Evolutionary conservation across 2,888 invertebrate species (phyloP), one percentile per base, ranked within the genome.

Genomic region (Parasteatoda lunata): DNA sequence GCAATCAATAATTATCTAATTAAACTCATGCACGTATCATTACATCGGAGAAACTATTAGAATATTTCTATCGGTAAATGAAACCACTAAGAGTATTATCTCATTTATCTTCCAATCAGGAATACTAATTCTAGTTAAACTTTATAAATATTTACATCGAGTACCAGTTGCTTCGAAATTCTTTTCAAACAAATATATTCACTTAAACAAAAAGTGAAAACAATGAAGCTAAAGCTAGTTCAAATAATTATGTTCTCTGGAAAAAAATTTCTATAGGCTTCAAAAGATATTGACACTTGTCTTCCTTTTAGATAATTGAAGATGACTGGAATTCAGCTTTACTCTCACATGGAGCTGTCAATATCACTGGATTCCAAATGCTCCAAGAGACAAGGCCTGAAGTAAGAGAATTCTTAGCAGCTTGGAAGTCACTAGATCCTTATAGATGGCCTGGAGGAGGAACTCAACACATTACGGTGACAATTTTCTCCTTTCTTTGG

Each of bases 341-440:
- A 91, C 96, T 96, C 91, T 97, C 98, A 93, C 98, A 96, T 92
- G 98, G 98, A 77, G 98, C 98, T 90, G 96, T 99, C 91, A 99
- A 99, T 94, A 97, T 99, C 91, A 98, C 98, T 51, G 99, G 98
- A 88, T 99, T 99, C 93, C 96, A 98, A 90, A 96, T 99, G 91
- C 95, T 98, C 89, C 97, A 98, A 93, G 94, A 94, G 90, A 94
- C 95, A 90, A 94, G 96, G 91, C 95, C 95, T 91, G 94, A 95
- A 91, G 97, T 97, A 89, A 95, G 95, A 92, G 96, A 97, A 91
- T 97, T 97, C 93, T 94, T 97, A 92, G 95, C 96, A 91, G 95
- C 95, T 90, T 97, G 98, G 96, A 95, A 95, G 91, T 94, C 95
- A 90, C 94, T 97, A 91, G 96, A 97, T 92, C 94, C 96, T 15